Percentiles rank a stretch among this genome's conserved stretches.
phyloP scores from a whole-genome alignment of 2,797 vertebrate genomes.

The Trachurus trachurus region DNA sequence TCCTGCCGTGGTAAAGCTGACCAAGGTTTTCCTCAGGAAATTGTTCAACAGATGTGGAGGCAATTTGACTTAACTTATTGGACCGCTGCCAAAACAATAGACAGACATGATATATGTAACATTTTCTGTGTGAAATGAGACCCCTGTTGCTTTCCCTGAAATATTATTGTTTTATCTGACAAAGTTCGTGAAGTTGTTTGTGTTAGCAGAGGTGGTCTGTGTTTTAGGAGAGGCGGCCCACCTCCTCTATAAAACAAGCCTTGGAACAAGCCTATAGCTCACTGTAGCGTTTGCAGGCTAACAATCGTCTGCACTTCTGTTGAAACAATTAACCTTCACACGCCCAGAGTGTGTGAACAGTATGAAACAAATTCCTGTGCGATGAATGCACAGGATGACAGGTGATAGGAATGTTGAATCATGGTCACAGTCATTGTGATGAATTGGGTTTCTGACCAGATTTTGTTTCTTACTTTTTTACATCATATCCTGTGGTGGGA shows the following conservation, averaged over 20 bases:
- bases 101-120: not conserved
- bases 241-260: constrained; percentile 15
- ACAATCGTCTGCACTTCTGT: constrained; percentile 12
- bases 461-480: constrained; percentile 26
- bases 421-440: constrained; percentile 50
- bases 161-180: not conserved
- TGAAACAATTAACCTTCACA: constrained; percentile 19
- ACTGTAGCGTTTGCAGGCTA: not conserved
- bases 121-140: not conserved
- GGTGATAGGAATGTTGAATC: constrained; percentile 65
- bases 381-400: constrained; percentile 52
- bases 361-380: constrained; percentile 48
- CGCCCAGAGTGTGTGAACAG: constrained; percentile 15
- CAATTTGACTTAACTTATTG: not conserved
- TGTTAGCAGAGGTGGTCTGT: not conserved
- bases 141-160: not conserved
- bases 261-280: not conserved
- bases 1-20: not conserved
- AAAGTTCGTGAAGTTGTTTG: not conserved
- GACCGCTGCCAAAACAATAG: not conserved
- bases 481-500: constrained; percentile 63
- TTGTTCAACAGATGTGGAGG: not conserved
- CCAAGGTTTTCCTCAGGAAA: not conserved
- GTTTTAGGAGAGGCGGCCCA: not conserved
- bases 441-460: constrained; percentile 29